These are phyloP conservation scores for Malacoctenus gilli DNA, from an alignment of 2,797 vertebrate species.

Conservation along the genomic window DNA sequence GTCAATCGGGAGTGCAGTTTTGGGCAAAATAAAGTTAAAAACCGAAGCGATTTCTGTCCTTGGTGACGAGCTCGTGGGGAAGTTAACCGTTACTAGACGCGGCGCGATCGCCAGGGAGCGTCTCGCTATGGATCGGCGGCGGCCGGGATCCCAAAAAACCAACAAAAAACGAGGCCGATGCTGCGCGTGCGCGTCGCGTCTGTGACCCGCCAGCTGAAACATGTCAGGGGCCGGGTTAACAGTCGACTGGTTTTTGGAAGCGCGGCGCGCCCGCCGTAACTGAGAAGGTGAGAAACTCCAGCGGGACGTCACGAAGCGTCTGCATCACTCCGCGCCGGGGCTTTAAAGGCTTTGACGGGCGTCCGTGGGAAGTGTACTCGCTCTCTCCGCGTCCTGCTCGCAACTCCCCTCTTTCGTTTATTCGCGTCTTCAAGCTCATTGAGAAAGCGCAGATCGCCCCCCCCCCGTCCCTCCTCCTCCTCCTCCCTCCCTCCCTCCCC, in stretches of 20 bases:
- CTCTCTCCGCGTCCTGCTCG: too few relatives aligned
- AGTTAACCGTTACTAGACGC: background rate
- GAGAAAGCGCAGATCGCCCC: too few relatives aligned
- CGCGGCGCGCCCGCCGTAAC: background rate
- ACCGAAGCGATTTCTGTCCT: too few relatives aligned
- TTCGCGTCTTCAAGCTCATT: too few relatives aligned
- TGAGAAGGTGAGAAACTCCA: background rate
- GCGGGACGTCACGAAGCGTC: background rate
- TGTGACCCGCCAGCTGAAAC: constrained; percentile 5
- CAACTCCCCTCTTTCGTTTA: too few relatives aligned
- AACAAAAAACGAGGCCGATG: background rate
- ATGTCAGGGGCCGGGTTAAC: constrained; percentile 1
- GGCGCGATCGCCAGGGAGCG: background rate
- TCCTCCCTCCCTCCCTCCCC: too few relatives aligned
- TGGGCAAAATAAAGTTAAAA: too few relatives aligned
- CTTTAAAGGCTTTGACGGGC: too few relatives aligned
- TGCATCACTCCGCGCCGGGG: background rate
- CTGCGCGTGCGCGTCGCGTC: background rate
- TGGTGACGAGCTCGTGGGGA: constrained; percentile 1
- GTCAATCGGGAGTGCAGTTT: too few relatives aligned
- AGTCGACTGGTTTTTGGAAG: constrained; percentile 6
- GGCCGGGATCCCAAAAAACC: too few relatives aligned
- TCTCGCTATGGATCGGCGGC: constrained; percentile 5
- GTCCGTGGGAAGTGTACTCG: too few relatives aligned
- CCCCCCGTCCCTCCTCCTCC: too few relatives aligned